Percentiles rank a stretch among this genome's conserved stretches.
Evolutionary conservation across 1,140 invertebrate species (phyloP).

Genomic region (Plodia interpunctella): DNA sequence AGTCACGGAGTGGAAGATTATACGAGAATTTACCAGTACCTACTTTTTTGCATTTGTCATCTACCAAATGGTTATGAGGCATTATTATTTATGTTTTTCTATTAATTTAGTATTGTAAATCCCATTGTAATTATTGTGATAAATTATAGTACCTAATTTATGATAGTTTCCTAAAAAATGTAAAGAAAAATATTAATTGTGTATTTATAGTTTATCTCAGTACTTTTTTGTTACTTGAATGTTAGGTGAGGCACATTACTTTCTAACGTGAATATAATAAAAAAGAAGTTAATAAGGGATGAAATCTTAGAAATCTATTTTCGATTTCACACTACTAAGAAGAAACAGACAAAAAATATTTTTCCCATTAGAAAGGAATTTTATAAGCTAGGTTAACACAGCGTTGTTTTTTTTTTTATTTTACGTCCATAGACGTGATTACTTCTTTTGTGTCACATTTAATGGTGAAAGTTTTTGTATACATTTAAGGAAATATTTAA

Average conservation of each 20-base stretch:
- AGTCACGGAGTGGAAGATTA: background rate
- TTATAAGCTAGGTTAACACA: conserved; percentile 12
- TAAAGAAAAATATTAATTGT: background rate
- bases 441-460: no score
- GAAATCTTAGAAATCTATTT: no score
- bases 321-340: no score
- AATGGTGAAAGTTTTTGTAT: no score
- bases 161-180: background rate
- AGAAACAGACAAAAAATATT: no score
- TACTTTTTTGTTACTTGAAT: no score
- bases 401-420: no score
- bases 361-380: background rate
- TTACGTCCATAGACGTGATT: no score
- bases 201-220: no score
- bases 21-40: background rate
- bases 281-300: no score
- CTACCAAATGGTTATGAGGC: background rate
- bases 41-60: background rate
- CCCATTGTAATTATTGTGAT: conserved; percentile 1
- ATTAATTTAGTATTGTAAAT: background rate
- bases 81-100: background rate
- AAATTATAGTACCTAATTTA: background rate
- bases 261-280: no score
- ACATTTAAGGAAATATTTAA: no score
- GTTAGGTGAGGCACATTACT: background rate